Base-by-base conservation (phyloP, 2,113 vertebrate species). In the Odontesthes bonariensis region DNA sequence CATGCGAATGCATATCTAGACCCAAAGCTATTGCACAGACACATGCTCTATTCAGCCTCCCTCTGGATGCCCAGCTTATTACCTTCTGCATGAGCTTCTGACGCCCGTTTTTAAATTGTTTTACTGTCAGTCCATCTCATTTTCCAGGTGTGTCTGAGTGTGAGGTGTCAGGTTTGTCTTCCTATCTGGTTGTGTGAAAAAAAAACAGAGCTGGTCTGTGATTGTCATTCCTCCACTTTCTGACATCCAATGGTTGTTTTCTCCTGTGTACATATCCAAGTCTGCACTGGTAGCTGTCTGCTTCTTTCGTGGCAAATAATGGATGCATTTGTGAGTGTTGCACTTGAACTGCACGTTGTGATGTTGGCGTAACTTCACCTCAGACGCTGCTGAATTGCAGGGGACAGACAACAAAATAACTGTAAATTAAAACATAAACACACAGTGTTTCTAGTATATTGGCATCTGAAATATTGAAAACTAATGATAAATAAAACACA, bases 11-110 rank as follows among this genome's bases (percentile, higher is more conserved):
- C 54, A 78, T 64, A 27, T 10, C 2, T 3, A 42, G 44, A 33
- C n/a, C 13, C 52, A 49, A 54, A 57, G 35, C 27, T 68, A 65
- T 4, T 47, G 9, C 46, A 12, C 8, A n/a, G 13, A 55, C 46
- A 44, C 59, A 42, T 81, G 81, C 81, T 89, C 81, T 75, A 88
- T 90, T 91, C 89, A 93, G 86, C 91, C 84, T 82, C 58, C 75
- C 84, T 69, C 56, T 81, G 14, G 27, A 87, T 53, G 19, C 76
- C 33, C 32, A 27, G 32, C 75, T 73, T 42, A 12, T 78, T 46
- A 69, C 57, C 42, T 55, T 56, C 58, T 87, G 91, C 93, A 91
- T 91, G 91, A 83, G 84, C 86, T 90, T 67, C 22, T 47, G 65
- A 56, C 77, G 74, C 56, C 42, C 35, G 1, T n/a, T 53, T 66